Conservation (phyloP, 2,888 invertebrate genomes). For the Microplitis deprimator region DNA sequence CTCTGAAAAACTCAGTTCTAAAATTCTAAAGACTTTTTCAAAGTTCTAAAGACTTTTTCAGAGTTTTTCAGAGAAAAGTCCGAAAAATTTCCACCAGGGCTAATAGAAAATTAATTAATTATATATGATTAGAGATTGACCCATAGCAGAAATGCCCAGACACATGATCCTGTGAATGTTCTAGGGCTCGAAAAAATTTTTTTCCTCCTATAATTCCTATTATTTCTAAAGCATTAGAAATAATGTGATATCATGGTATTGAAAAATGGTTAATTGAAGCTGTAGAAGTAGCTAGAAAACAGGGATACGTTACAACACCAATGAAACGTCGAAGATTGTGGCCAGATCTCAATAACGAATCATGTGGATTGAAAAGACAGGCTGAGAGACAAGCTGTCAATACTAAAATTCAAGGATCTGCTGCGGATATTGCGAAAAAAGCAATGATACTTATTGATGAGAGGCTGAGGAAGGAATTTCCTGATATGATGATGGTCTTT, state of each 20-base stretch:
- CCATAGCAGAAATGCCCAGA: too few species aligned
- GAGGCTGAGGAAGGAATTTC: conserved; percentile 72
- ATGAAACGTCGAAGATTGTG: conserved; percentile 85
- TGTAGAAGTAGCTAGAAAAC: conserved; percentile 77
- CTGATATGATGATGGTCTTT: conserved; percentile 56
- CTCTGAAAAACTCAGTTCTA: too few species aligned
- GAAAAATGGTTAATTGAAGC: conserved; percentile 76
- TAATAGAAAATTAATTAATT: too few species aligned
- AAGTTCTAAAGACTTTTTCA: too few species aligned
- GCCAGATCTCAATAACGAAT: conserved; percentile 80
- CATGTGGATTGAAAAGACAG: conserved; percentile 78
- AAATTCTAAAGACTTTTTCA: too few species aligned
- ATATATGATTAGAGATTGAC: too few species aligned
- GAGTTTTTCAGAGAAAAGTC: too few species aligned
- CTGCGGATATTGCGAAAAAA: conserved; percentile 94
- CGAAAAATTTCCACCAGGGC: too few species aligned
- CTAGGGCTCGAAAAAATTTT: too few species aligned
- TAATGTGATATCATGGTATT: conserved; percentile 80
- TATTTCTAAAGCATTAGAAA: too few species aligned
- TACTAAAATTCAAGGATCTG: conserved; percentile 95
- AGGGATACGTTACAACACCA: conserved; percentile 89
- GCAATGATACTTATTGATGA: conserved; percentile 88
- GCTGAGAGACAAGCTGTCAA: conserved; percentile 98
- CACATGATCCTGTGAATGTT: too few species aligned
- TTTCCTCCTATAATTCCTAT: too few species aligned